phyloP scores from a whole-genome alignment of 2,888 invertebrate species.

The Hybos culiciformis region DNA sequence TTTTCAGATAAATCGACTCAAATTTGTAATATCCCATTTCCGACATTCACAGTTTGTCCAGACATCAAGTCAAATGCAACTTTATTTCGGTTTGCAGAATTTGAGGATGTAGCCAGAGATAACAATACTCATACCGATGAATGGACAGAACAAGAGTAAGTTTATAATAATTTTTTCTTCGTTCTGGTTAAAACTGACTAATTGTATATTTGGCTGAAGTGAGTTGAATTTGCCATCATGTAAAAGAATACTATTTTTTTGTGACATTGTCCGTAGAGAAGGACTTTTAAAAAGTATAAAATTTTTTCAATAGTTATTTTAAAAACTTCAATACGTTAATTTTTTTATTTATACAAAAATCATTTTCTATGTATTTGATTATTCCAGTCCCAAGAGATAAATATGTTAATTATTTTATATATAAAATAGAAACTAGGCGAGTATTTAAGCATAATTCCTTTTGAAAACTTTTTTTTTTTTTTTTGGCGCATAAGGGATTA shows the following conservation, averaged over 20 bases:
- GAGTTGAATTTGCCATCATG: neutral
- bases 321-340: no score
- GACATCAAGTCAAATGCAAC: slow-evolving; percentile 5
- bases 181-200: no score
- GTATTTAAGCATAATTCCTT: no score
- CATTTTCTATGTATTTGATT: neutral
- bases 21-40: slow-evolving; percentile 11
- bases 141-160: neutral
- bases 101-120: neutral
- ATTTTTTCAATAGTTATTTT: no score
- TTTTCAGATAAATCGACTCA: slow-evolving; percentile 48
- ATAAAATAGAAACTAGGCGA: no score
- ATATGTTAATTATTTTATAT: no score
- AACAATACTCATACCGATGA: neutral
- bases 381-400: no score
- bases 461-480: no score
- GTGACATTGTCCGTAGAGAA: no score
- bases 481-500: no score
- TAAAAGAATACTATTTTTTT: neutral
- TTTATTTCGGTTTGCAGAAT: slow-evolving; percentile 1
- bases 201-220: no score
- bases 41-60: slow-evolving; percentile 11
- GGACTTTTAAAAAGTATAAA: no score
- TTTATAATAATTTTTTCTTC: neutral
- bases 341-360: neutral